A percentile compares a stretch with the other conserved stretches of the same genome.
These are phyloP conservation scores for Harpalus rubripes DNA, from an alignment of 2,888 invertebrate species.

Conservation along the genomic window DNA sequence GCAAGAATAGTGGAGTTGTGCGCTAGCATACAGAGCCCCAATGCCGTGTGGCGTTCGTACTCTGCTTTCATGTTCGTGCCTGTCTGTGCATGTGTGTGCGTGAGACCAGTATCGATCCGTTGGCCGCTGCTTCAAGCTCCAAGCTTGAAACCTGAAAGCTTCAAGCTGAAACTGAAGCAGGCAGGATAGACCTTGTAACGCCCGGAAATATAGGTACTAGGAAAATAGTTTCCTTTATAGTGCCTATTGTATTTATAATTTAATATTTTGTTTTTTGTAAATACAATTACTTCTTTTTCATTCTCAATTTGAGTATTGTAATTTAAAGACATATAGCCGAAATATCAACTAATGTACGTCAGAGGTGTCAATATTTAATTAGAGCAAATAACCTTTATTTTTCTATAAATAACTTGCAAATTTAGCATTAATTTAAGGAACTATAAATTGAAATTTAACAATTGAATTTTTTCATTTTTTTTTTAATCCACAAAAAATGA, in stretches of 20 bases:
- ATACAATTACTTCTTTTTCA: too few species aligned
- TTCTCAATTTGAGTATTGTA: too few species aligned
- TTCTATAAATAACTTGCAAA: too few species aligned
- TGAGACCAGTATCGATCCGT: neutral
- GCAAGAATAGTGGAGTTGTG: neutral
- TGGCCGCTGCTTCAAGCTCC: neutral
- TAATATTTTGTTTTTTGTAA: neutral
- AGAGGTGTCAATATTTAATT: too few species aligned
- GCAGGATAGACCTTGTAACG: neutral
- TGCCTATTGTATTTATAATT: neutral
- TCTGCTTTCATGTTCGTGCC: neutral
- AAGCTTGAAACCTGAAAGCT: neutral
- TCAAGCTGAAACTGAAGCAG: neutral
- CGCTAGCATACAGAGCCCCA: neutral
- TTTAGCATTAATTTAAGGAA: too few species aligned
- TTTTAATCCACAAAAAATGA: too few species aligned
- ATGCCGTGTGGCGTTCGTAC: neutral
- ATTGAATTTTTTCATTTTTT: too few species aligned
- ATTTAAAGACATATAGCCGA: too few species aligned
- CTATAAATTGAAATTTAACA: too few species aligned
- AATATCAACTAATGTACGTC: too few species aligned
- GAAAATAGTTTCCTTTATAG: neutral
- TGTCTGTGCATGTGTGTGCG: neutral
- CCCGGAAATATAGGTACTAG: neutral
- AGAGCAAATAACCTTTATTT: too few species aligned